phyloP scores from a whole-genome alignment of 2,113 vertebrate genomes.

The Fulica atra region DNA sequence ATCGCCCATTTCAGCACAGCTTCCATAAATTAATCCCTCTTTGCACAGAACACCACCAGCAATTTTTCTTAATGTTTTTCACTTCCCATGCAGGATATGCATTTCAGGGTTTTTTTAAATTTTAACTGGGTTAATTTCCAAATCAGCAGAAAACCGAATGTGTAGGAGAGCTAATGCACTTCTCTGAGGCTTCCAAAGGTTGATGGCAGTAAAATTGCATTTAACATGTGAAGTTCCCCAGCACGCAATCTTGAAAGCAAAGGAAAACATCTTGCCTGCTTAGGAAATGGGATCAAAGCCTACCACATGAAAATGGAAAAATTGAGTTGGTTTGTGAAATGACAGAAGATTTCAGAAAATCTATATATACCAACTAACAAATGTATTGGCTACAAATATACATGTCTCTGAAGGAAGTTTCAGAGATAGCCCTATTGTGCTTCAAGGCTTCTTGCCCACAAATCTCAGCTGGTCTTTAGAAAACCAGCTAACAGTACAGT shows the following conservation, averaged over 20 bases:
- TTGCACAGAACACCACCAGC: background rate
- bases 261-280: background rate
- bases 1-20: background rate
- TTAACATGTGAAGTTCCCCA: background rate
- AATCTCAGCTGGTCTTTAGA: background rate
- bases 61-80: background rate
- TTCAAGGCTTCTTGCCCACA: background rate
- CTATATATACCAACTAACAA: background rate
- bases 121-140: background rate
- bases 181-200: background rate
- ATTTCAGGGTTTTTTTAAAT: background rate
- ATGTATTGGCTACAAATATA: background rate
- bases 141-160: background rate
- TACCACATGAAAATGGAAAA: background rate
- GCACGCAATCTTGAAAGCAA: background rate
- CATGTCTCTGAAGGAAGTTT: background rate
- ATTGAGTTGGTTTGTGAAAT: background rate
- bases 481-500: background rate
- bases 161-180: background rate
- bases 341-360: background rate
- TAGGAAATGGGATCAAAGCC: background rate
- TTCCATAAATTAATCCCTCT: background rate
- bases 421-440: background rate
- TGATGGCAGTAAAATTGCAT: background rate
- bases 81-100: background rate